Percentiles rank a stretch among this genome's conserved stretches.
Evolutionary conservation across 2,113 vertebrate species (phyloP).

Genomic region (Mormyrus lacerda): DNA sequence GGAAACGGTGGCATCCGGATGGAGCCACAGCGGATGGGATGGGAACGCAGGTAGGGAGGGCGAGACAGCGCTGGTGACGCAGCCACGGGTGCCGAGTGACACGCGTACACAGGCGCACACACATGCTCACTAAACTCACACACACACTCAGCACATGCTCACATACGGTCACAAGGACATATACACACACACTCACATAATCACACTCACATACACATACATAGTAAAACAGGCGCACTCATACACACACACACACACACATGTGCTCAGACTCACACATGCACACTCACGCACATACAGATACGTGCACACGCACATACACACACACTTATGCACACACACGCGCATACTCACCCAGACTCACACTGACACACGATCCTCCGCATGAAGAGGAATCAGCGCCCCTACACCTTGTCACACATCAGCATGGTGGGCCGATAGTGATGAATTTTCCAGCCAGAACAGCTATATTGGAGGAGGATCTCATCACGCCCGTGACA

Average conservation of each 20-base stretch:
- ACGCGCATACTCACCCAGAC: no score
- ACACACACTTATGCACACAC: neutral
- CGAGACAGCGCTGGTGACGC: neutral
- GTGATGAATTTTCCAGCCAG: neutral
- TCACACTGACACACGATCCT: no score
- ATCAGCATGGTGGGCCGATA: neutral
- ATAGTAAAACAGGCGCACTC: neutral
- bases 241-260: neutral
- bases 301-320: neutral
- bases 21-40: neutral
- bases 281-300: neutral
- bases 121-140: neutral
- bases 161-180: neutral
- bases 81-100: neutral
- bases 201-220: no score
- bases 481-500: neutral
- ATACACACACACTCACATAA: slow-evolving; percentile 2
- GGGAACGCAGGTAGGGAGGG: neutral
- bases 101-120: neutral
- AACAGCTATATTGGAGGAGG: neutral
- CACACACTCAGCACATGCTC: neutral
- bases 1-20: neutral
- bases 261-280: neutral
- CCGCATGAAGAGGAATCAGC: neutral
- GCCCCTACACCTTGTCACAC: neutral